Conservation (phyloP, 2,113 vertebrate genomes). For the Oreochromis spilurus region DNA sequence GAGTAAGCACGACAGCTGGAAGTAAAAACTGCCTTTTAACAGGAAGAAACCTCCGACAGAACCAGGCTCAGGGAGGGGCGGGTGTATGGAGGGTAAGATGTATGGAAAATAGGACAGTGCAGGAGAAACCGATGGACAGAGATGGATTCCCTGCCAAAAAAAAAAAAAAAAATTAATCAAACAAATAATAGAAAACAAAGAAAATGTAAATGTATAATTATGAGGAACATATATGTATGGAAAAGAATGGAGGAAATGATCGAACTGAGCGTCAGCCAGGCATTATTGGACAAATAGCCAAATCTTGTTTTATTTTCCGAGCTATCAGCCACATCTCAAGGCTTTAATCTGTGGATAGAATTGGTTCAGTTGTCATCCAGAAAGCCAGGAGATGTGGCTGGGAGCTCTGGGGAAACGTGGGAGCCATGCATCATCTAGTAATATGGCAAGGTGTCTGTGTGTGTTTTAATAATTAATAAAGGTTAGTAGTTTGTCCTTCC, state of each 20-base stretch:
- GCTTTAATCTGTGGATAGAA: not conserved
- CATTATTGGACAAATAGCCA: not conserved
- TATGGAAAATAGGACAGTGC: not conserved
- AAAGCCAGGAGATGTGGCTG: not conserved
- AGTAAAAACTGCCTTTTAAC: not conserved
- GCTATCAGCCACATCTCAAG: not conserved
- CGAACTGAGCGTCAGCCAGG: not conserved
- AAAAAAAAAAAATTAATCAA: accelerated
- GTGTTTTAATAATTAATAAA: conserved; percentile 62
- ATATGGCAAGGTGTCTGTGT: conserved; percentile 14
- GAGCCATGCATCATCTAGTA: conserved; percentile 17
- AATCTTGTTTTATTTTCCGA: not conserved
- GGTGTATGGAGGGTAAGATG: not conserved
- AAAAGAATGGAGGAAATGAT: not conserved
- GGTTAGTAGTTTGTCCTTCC: conserved; percentile 53
- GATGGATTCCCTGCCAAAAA: not conserved
- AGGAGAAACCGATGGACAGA: not conserved
- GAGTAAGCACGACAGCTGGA: not conserved
- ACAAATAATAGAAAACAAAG: not conserved
- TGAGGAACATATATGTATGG: not conserved
- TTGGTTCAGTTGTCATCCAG: not conserved
- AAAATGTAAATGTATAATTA: not conserved
- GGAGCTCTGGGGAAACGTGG: not conserved
- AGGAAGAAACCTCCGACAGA: not conserved
- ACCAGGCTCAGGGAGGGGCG: not conserved